phyloP scores from a whole-genome alignment of 2,797 vertebrate species.

The Acrocephalus scirpaceus region DNA sequence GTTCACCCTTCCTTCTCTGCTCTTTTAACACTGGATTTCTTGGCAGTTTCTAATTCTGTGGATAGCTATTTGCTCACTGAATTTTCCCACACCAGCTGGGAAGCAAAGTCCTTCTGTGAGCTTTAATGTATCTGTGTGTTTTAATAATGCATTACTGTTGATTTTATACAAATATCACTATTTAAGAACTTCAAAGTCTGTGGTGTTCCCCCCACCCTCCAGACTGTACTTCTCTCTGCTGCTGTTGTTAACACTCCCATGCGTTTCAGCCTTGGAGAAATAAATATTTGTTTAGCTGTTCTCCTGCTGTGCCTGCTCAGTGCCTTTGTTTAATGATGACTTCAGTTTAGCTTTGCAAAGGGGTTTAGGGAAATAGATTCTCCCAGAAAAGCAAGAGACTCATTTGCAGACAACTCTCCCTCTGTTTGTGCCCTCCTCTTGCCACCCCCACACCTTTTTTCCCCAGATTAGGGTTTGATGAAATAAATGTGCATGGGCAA shows the following conservation, averaged over 20 bases:
- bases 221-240: neutral
- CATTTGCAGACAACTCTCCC: neutral
- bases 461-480: neutral
- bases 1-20: neutral
- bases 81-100: neutral
- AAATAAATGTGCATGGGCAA: neutral
- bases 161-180: slow-evolving; percentile 34
- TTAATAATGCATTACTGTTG: slow-evolving; percentile 44
- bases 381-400: slow-evolving; percentile 14
- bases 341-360: slow-evolving; percentile 28
- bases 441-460: accelerated
- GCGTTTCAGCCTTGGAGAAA: slow-evolving; percentile 44
- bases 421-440: neutral
- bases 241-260: slow-evolving; percentile 26
- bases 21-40: neutral
- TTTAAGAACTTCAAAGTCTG: slow-evolving; percentile 23
- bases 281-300: slow-evolving; percentile 68
- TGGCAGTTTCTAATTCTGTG: neutral
- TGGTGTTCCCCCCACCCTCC: neutral
- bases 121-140: slow-evolving; percentile 16
- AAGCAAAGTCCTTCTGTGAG: neutral
- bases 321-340: slow-evolving; percentile 56
- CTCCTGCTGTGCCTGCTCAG: slow-evolving; percentile 55
- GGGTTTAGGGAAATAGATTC: slow-evolving; percentile 5
- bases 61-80: neutral